Evolutionary conservation across 2,888 invertebrate species (phyloP), one percentile per base, ranked within the genome.

Genomic region (Aleiodes testaceus): DNA sequence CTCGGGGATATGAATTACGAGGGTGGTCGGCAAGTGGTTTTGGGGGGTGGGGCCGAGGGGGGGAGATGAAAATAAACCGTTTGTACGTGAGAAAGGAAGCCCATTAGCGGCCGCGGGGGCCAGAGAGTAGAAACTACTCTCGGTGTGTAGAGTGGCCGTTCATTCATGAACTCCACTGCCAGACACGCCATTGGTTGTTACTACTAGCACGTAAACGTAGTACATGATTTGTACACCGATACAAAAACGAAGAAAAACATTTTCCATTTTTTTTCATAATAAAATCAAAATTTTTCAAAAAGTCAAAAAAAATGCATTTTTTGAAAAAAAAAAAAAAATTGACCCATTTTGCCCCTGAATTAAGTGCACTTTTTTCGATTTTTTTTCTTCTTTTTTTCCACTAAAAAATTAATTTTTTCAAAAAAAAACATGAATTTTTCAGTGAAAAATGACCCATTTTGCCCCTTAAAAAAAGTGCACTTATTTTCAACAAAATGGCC

Each of bases 161-260:
- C 85, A 85, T 85, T 85, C 85, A 85, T 84, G 81, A 85, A 82
- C 80, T 79, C 26, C 79, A 66, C 42, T 22, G 75, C 75, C 77
- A 78, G 78, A 77, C 77, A 68, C 73, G 72, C 68, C 73, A 72
- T 72, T 69, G 70, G 66, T 72, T 65, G 30, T 12, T 70, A 70
- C 66, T 66, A 66, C 67, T 71, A 18, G 20, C 64, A 53, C 36
- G 36, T 36, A 52, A 52, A 12, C 16, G 22, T 20, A 52, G 12
- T 20, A 52, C 20, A 52, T 52, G n/a, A 16, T 16, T 18, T 14
- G 14, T 36, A 1, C 14, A 9, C 36, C 36, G 36, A 36, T 36
- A 36, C 36, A 9, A 6, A 36, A 36, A 9, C 36, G 9, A 36
- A 6, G 9, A 2, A 36, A 36, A 7, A 36, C 36, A 14, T 3